Evolutionary conservation across 2,888 invertebrate species (phyloP).

Genomic region (Peribatodes rhomboidaria): DNA sequence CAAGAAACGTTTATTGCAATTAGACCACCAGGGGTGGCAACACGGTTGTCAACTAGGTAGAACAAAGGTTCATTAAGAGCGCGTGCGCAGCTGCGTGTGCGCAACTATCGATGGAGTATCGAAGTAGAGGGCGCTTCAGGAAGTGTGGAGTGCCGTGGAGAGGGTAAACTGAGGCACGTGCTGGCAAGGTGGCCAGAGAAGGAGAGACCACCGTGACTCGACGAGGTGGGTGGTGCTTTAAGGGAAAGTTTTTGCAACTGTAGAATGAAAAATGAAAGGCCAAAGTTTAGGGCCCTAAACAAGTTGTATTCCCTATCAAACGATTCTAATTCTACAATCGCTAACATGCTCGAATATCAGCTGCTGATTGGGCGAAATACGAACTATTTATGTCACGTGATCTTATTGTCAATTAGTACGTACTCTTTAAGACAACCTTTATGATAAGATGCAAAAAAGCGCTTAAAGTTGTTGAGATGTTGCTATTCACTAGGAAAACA

Average conservation of each 20-base stretch:
- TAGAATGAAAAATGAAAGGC: background rate
- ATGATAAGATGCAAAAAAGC: no score
- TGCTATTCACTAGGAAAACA: no score
- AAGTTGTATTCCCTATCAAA: no score
- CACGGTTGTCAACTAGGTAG: slow-evolving; percentile 22
- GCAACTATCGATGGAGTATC: slow-evolving; percentile 43
- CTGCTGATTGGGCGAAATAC: no score
- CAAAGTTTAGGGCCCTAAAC: no score
- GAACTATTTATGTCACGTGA: no score
- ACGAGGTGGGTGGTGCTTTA: slow-evolving; percentile 36
- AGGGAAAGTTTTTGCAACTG: background rate
- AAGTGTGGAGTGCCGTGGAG: slow-evolving; percentile 60
- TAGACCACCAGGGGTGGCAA: slow-evolving; percentile 27
- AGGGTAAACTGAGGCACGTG: slow-evolving; percentile 74
- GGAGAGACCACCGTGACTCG: slow-evolving; percentile 46
- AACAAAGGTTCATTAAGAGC: slow-evolving; percentile 76
- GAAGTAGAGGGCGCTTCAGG: slow-evolving; percentile 50
- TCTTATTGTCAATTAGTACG: no score
- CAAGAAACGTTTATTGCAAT: background rate
- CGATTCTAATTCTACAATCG: no score
- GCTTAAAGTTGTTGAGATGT: no score
- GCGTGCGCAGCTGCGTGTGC: slow-evolving; percentile 76
- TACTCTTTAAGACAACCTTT: no score
- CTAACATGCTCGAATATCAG: no score
- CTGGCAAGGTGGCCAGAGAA: slow-evolving; percentile 52